Evolutionary conservation across 2,888 invertebrate species (phyloP).

Genomic region (Bursaphelenchus okinawaensis): DNA sequence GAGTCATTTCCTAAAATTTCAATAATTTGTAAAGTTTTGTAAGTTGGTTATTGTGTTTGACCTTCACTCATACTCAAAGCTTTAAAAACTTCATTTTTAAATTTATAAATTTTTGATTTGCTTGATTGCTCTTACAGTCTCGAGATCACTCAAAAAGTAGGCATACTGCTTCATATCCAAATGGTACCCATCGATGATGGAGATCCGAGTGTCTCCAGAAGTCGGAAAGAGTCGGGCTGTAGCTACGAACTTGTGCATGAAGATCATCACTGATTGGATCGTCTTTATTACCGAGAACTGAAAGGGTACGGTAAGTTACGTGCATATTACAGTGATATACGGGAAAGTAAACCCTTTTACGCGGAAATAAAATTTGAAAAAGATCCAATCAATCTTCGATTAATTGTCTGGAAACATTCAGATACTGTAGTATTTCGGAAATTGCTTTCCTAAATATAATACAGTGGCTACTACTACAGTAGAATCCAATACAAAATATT

Average conservation of each 20-base stretch:
- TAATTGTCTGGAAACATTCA: no score
- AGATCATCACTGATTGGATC: not conserved
- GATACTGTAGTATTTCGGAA: not conserved
- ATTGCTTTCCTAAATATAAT: no score
- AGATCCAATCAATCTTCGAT: no score
- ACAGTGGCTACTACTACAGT: no score
- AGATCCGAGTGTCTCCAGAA: not conserved
- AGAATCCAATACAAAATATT: no score
- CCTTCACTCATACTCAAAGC: no score
- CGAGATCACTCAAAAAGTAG: not conserved
- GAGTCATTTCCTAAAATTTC: not conserved
- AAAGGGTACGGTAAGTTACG: not conserved
- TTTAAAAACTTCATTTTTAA: no score
- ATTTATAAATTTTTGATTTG: no score
- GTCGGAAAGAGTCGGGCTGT: not conserved
- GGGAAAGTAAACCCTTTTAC: no score
- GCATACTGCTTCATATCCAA: not conserved
- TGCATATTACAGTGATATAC: not conserved
- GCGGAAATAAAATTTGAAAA: no score
- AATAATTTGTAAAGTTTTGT: no score
- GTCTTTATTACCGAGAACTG: not conserved
- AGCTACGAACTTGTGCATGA: not conserved
- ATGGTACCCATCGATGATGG: not conserved
- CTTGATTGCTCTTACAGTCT: not conserved
- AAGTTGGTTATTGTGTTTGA: no score